Percentiles rank a stretch among this genome's conserved stretches.
These are phyloP conservation scores for Cylas formicarius DNA, from an alignment of 1,140 invertebrate genomes.

Conservation along the genomic window DNA sequence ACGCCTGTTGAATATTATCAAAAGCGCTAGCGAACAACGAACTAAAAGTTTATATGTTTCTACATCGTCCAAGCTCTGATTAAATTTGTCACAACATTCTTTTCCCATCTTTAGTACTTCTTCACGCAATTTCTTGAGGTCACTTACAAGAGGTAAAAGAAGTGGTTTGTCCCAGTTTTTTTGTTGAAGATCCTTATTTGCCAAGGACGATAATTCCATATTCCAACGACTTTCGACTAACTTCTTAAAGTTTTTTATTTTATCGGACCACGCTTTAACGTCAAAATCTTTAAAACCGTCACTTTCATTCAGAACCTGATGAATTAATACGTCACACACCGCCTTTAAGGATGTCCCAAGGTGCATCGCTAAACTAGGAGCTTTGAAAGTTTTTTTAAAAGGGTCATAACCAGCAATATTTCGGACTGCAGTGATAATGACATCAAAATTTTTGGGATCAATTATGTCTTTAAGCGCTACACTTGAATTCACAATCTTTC, in stretches of 20 bases:
- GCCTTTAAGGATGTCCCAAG: slow-evolving; percentile 19
- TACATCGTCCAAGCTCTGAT: too few relatives aligned
- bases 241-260: slow-evolving; percentile 24
- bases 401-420: slow-evolving; percentile 16
- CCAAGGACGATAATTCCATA: slow-evolving; percentile 20
- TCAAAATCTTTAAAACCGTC: slow-evolving; percentile 18
- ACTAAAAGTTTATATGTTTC: slow-evolving; percentile 9
- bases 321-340: slow-evolving; percentile 17
- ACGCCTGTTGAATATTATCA: slow-evolving; percentile 27
- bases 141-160: slow-evolving; percentile 17
- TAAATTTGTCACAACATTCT: too few relatives aligned
- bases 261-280: slow-evolving; percentile 7
- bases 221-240: slow-evolving; percentile 21
- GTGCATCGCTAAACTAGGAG: slow-evolving; percentile 22
- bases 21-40: slow-evolving; percentile 18
- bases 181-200: slow-evolving; percentile 21
- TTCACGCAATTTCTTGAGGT: too few relatives aligned
- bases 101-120: too few relatives aligned
- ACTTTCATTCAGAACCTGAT: slow-evolving; percentile 21
- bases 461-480: slow-evolving; percentile 17
- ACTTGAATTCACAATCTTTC: slow-evolving; percentile 16
- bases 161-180: slow-evolving; percentile 21
- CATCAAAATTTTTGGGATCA: slow-evolving; percentile 21
- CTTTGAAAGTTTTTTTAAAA: slow-evolving; percentile 19
- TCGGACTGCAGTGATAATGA: slow-evolving; percentile 14